These are phyloP conservation scores for Galaxea fascicularis DNA, from an alignment of 92 coral and sea anemone genomes.

Conservation along the genomic window DNA sequence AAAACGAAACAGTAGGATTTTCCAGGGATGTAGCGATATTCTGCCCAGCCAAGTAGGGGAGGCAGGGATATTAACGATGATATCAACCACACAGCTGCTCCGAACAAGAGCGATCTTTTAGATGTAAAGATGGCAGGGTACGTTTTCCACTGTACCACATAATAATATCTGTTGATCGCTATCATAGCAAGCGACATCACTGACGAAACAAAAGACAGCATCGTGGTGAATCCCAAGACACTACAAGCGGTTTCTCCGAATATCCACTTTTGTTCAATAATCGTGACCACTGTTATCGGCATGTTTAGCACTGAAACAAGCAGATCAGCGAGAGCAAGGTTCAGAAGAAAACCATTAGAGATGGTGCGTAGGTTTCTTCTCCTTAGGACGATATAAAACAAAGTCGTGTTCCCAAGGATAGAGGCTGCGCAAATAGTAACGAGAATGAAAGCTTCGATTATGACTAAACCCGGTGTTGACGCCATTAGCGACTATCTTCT, in stretches of 20 bases:
- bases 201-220: constrained; percentile 81
- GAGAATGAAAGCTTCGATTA: constrained; percentile 66
- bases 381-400: constrained; percentile 63
- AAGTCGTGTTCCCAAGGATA: constrained; percentile 59
- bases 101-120: constrained; percentile 38
- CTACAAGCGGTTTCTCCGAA: constrained; percentile 69
- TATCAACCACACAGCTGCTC: constrained; percentile 61
- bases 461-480: neutral
- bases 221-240: constrained; percentile 70
- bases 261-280: constrained; percentile 64
- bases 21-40: constrained; percentile 74
- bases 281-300: constrained; percentile 76
- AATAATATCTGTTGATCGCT: constrained; percentile 79
- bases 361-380: constrained; percentile 61
- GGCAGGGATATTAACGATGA: constrained; percentile 70
- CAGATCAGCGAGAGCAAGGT: constrained; percentile 79
- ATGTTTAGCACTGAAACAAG: constrained; percentile 75
- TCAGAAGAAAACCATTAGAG: constrained; percentile 76
- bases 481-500: neutral
- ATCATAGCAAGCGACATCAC: constrained; percentile 86
- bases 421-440: constrained; percentile 63
- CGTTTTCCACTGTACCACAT: constrained; percentile 78
- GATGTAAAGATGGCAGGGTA: constrained; percentile 53
- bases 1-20: constrained; percentile 79
- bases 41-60: constrained; percentile 86